Evolutionary conservation across 2,797 vertebrate genomes (phyloP).

Genomic region (Pachyuromys duprasi): DNA sequence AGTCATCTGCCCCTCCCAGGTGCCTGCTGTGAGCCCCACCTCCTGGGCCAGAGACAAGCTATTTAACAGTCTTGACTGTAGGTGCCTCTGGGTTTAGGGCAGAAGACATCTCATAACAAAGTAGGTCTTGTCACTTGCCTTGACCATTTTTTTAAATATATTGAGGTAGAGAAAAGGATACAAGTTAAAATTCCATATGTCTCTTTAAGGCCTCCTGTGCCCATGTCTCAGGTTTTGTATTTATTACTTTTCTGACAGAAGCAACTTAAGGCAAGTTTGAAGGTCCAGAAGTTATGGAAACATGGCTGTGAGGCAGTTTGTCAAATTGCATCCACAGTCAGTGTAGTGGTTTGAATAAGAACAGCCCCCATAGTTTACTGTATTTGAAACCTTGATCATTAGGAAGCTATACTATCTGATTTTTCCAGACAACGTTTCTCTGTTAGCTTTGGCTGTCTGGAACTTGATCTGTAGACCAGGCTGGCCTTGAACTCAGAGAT

Average conservation of each 20-base stretch:
- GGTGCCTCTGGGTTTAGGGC: fast-evolving
- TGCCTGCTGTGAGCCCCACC: not conserved
- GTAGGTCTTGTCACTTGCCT: fast-evolving
- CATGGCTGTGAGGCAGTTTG: too few species aligned
- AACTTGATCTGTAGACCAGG: not conserved
- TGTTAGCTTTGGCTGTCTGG: not conserved
- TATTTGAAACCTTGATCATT: not conserved
- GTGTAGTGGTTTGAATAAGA: not conserved
- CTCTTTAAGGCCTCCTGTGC: not conserved
- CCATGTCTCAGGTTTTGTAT: not conserved
- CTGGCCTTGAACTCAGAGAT: not conserved
- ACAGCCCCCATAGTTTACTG: not conserved
- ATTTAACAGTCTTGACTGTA: not conserved
- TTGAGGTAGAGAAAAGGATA: not conserved
- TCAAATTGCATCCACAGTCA: not conserved
- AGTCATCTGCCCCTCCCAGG: not conserved
- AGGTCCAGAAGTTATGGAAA: not conserved
- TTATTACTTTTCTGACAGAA: not conserved
- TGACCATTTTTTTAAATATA: not conserved
- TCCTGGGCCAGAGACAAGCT: not conserved
- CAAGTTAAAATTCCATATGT: conserved; percentile 25
- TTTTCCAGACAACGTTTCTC: not conserved
- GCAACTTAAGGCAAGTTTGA: too few species aligned
- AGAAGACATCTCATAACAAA: not conserved
- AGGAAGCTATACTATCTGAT: not conserved